Evolutionary conservation across 2,888 invertebrate genomes (phyloP).

Genomic region (Microplitis manilae): DNA sequence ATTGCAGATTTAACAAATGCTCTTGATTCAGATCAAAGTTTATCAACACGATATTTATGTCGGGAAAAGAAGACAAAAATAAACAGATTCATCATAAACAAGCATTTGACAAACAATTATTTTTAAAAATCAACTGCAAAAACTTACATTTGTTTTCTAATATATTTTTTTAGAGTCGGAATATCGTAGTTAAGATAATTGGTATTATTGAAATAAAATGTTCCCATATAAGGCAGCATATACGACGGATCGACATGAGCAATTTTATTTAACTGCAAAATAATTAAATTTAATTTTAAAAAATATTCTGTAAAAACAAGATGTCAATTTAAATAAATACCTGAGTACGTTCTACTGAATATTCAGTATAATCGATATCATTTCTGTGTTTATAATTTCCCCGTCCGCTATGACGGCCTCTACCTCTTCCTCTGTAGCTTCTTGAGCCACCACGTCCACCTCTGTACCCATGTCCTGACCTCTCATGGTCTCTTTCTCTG

Average conservation of each 20-base stretch:
- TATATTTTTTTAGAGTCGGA: conserved; percentile 83
- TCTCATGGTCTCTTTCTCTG: conserved; percentile 66
- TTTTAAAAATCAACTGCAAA: neutral
- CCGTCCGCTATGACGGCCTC: conserved; percentile 73
- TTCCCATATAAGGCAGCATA: conserved; percentile 76
- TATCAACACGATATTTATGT: conserved; percentile 63
- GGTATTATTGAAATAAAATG: conserved; percentile 77
- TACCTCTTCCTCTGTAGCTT: conserved; percentile 70
- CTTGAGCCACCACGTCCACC: conserved; percentile 64
- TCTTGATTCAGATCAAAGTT: conserved; percentile 58
- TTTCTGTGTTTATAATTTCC: conserved; percentile 71
- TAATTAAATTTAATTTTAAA: neutral
- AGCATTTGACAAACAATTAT: neutral
- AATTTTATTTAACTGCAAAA: conserved; percentile 65
- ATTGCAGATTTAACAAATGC: neutral
- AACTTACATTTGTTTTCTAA: conserved; percentile 93
- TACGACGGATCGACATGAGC: conserved; percentile 63
- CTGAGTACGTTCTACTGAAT: conserved; percentile 72
- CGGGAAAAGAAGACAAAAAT: conserved; percentile 70
- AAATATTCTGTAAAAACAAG: neutral
- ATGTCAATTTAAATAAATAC: conserved; percentile 55
- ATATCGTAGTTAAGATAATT: conserved; percentile 76
- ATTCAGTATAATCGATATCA: conserved; percentile 73
- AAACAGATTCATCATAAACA: conserved; percentile 58
- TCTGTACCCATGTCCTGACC: conserved; percentile 60